A percentile compares a stretch with the other conserved stretches of the same genome.
Conservation (phyloP, 2,888 invertebrate species). For the Penaeus monodon region DNA sequence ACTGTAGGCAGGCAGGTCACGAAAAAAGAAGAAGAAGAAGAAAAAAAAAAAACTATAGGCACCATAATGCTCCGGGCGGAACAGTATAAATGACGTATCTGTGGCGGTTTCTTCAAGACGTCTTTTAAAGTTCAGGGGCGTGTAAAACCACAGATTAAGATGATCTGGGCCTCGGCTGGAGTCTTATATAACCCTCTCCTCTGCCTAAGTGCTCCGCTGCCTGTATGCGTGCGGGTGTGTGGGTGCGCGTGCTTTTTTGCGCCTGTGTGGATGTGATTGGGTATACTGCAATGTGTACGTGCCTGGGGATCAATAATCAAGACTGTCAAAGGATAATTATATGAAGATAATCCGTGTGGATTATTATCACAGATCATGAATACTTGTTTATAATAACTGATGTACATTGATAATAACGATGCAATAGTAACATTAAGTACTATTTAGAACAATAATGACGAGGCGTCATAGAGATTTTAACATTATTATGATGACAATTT, state of each 20-base stretch:
- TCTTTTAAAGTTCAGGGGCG: constrained; percentile 28
- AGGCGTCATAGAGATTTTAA: too few species aligned
- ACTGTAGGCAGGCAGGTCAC: constrained; percentile 5
- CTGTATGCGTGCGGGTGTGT: not conserved
- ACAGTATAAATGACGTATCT: constrained; percentile 31
- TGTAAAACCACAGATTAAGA: constrained; percentile 45
- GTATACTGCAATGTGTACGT: not conserved
- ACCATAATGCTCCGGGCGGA: not conserved
- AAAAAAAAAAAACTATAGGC: not conserved
- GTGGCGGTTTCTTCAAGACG: constrained; percentile 4
- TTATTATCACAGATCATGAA: too few species aligned
- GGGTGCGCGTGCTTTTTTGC: not conserved
- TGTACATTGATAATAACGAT: too few species aligned
- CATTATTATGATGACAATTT: too few species aligned
- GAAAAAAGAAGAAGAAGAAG: not conserved
- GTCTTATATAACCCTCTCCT: not conserved
- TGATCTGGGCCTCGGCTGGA: constrained; percentile 11
- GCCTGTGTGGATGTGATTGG: not conserved
- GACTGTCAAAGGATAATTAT: too few species aligned
- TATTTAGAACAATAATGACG: too few species aligned
- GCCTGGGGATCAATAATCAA: too few species aligned
- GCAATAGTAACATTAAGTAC: too few species aligned
- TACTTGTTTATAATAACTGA: too few species aligned
- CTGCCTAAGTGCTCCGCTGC: not conserved
- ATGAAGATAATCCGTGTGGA: too few species aligned